Base-by-base conservation (phyloP, 2,888 invertebrate species). In the Netelia melanura region DNA sequence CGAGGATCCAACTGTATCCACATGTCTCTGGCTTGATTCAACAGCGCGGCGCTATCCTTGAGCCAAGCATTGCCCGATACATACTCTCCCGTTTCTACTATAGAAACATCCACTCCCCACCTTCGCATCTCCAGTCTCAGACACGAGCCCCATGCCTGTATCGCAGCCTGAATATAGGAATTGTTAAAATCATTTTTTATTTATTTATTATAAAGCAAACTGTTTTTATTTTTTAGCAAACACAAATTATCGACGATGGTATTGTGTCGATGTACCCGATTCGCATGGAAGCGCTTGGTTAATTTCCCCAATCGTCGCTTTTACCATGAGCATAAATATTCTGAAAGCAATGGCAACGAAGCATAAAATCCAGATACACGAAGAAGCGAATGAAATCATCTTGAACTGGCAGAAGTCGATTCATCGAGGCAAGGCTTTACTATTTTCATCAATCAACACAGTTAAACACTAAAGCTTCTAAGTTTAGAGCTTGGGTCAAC, bases 1-100 rank as follows among this genome's bases (percentile, higher is more conserved):
- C 97, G 97, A 91, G 97, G 97, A 88, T 97, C 96, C 89, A 98
- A 94, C 91, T 96, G 96, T 44, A 94, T 94, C 98, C 98, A 98
- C 97, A 98, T 98, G 90, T 97, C 96, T 85, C 96, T 96, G 6
- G 97, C 97, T 94, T 96, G 95, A 74, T 96, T 96, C 84, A 96
- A 93, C 88, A 96, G 94, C 86, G 96, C 95, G 84, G 95, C 95
- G 88, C 97, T 93, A 65, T 93, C 97, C 23, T 96, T 96, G 10
- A 97, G 94, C 97, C 97, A 97, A 1, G 96, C 96, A 89, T 96
- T 97, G 91, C 98, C 97, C 0, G 97, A 97, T 9, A 97, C 96
- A 90, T 97, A 97, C 94, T 98, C 97, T 61, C 98, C 98, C 58
- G 98, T 97, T 87, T 98, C 97, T 54, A 98, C 97, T 30, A 97